Conservation (phyloP, 64 coral and sea anemone species). For the Cladopsammia gracilis region DNA sequence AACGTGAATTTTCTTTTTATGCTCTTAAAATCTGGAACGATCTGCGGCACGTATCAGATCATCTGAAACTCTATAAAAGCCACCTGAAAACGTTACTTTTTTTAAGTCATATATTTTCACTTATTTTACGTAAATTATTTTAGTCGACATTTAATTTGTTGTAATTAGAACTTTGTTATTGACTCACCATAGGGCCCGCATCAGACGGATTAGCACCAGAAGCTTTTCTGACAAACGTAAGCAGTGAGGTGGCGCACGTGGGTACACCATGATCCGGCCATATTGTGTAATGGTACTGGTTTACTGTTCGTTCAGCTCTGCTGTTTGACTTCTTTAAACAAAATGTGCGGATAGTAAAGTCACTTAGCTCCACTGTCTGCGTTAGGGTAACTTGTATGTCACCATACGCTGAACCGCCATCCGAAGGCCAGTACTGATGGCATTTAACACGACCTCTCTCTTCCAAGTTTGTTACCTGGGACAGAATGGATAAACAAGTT, state of each 20-base stretch:
- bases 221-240: slow-evolving; percentile 95
- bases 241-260: slow-evolving; percentile 72
- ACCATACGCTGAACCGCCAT: slow-evolving; percentile 60
- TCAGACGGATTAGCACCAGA: slow-evolving; percentile 82
- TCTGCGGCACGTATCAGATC: too few species aligned
- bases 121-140: too few species aligned
- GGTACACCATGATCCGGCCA: slow-evolving; percentile 99
- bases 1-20: too few species aligned
- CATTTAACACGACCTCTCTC: slow-evolving; percentile 91
- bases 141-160: too few species aligned
- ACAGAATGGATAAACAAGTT: not conserved
- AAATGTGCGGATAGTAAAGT: slow-evolving; percentile 89
- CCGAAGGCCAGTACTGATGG: slow-evolving; percentile 93
- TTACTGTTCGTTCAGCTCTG: slow-evolving; percentile 72
- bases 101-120: too few species aligned
- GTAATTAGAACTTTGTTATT: not conserved
- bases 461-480: slow-evolving; percentile 94
- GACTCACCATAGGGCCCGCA: slow-evolving; percentile 93
- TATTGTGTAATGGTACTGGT: slow-evolving; percentile 95
- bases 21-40: too few species aligned
- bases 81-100: too few species aligned
- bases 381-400: slow-evolving; percentile 53
- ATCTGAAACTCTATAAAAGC: too few species aligned
- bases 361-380: slow-evolving; percentile 83
- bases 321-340: slow-evolving; percentile 48